Conservation (phyloP, 1,140 invertebrate genomes). For the Scaptomyza graminum region DNA sequence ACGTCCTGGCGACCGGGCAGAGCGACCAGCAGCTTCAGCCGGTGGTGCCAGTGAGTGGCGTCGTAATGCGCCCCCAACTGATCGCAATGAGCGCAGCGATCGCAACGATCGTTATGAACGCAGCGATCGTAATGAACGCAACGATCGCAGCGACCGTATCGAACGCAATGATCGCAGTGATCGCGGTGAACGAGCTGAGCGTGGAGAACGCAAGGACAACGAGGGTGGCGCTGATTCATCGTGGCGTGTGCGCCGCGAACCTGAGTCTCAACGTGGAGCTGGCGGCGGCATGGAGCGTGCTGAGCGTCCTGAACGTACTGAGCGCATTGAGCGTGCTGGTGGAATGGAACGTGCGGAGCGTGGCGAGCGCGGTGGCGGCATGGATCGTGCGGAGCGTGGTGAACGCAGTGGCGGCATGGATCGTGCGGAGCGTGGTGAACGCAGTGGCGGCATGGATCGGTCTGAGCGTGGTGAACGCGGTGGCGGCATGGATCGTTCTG, state of each 20-base stretch:
- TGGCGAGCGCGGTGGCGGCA: constrained; percentile 48
- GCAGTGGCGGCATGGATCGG: constrained; percentile 21
- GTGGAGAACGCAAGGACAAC: constrained; percentile 62
- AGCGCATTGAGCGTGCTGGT: constrained; percentile 34
- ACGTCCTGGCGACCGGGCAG: constrained; percentile 70
- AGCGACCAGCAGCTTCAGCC: constrained; percentile 41
- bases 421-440: constrained; percentile 47
- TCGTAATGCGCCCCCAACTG: constrained; percentile 48
- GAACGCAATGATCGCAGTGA: constrained; percentile 40
- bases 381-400: constrained; percentile 35
- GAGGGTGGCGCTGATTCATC: constrained; percentile 62
- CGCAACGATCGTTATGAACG: constrained; percentile 45
- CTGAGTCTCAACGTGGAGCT: constrained; percentile 53
- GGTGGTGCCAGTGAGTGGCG: constrained; percentile 69
- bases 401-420: constrained; percentile 56
- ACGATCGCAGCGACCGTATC: constrained; percentile 46
- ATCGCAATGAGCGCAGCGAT: constrained; percentile 58
- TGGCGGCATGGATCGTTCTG: constrained; percentile 58
- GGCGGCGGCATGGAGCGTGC: constrained; percentile 14
- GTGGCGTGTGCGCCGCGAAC: constrained; percentile 77
- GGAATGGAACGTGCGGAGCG: constrained; percentile 38
- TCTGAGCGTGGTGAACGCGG: constrained; percentile 41
- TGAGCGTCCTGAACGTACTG: no score
- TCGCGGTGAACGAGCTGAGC: constrained; percentile 41
- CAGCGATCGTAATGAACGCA: constrained; percentile 16